Evolutionary conservation across 2,797 vertebrate species (phyloP).

Genomic region (Heterohyrax brucei): DNA sequence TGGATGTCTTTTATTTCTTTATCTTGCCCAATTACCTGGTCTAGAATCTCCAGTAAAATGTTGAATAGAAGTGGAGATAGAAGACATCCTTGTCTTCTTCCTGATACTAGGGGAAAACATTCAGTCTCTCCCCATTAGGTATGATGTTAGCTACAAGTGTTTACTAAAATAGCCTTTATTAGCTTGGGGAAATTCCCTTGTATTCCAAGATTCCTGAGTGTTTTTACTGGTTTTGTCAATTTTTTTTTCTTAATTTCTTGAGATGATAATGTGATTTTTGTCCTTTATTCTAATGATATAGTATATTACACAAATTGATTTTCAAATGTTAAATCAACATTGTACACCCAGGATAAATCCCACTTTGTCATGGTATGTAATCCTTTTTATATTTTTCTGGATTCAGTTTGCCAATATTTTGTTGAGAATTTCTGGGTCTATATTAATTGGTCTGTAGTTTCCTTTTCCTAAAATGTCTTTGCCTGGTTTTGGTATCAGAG

Average conservation of each 20-base stretch:
- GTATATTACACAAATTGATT: not conserved
- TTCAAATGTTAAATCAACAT: not conserved
- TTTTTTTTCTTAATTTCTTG: not conserved
- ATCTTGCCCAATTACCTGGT: not conserved
- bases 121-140: not conserved
- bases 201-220: not conserved
- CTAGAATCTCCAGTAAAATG: not conserved
- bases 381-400: not conserved
- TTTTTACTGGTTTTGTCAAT: conserved; percentile 14
- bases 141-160: not conserved
- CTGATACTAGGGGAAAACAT: not conserved
- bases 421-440: not conserved
- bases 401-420: conserved; percentile 11
- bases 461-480: not conserved
- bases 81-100: not conserved
- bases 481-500: not conserved
- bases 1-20: not conserved
- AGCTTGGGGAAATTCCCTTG: not conserved
- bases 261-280: not conserved
- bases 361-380: not conserved
- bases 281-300: not conserved
- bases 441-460: conserved; percentile 18
- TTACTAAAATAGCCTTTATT: not conserved
- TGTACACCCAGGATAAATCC: not conserved
- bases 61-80: not conserved